Conservation (phyloP, 2,113 vertebrate genomes). For the Platysteira castanea region DNA sequence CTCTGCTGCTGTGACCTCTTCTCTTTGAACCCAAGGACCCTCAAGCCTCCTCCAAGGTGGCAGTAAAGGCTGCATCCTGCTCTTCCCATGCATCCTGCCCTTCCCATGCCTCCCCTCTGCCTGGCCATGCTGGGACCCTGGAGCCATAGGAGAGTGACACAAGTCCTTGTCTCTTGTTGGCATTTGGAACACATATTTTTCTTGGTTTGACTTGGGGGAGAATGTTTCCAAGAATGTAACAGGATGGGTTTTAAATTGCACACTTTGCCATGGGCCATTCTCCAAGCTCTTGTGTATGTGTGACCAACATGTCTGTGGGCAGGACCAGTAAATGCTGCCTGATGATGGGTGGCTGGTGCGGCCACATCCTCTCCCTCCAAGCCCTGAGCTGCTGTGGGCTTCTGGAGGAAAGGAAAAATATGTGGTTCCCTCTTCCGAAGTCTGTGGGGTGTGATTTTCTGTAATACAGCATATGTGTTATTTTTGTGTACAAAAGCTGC, state of each 20-base stretch:
- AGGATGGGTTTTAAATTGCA: constrained; percentile 30
- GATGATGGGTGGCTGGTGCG: not conserved
- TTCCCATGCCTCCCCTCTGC: not conserved
- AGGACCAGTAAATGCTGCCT: not conserved
- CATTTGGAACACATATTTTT: not conserved
- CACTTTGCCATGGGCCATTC: not conserved
- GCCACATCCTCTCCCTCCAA: constrained; percentile 36
- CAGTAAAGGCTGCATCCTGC: not conserved
- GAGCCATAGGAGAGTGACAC: not conserved
- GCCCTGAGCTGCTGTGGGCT: not conserved
- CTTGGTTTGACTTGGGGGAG: not conserved
- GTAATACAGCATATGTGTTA: not conserved
- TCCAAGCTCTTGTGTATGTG: rapidly evolving
- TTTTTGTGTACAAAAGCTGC: not conserved
- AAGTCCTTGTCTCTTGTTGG: not conserved
- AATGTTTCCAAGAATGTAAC: not conserved
- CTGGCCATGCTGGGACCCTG: not conserved
- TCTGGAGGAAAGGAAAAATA: not conserved
- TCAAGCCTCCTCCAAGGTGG: not conserved
- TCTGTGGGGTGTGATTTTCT: not conserved
- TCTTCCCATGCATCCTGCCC: rapidly evolving
- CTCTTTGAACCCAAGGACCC: not conserved
- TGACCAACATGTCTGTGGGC: not conserved
- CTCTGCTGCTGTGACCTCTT: not conserved
- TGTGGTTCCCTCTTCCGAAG: not conserved